These are phyloP conservation scores for Chiloscyllium plagiosum DNA, from an alignment of 2,113 vertebrate genomes.

Conservation along the genomic window DNA sequence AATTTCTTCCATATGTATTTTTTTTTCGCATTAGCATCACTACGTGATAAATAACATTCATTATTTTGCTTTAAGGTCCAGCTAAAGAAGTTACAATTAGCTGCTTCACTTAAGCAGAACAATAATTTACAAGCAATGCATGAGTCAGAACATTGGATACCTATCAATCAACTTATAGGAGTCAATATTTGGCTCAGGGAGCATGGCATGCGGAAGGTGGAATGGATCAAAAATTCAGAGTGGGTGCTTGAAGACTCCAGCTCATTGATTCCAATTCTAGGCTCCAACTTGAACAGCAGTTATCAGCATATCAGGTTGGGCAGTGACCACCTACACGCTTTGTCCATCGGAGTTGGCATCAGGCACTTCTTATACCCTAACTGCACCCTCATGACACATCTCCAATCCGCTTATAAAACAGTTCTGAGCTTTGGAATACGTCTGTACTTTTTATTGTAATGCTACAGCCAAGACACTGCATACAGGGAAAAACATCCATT, in stretches of 20 bases:
- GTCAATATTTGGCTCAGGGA: not conserved
- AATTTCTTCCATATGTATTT: not conserved
- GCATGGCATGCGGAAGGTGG: not conserved
- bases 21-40: not conserved
- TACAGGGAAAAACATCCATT: too few relatives aligned
- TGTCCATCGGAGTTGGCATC: not conserved
- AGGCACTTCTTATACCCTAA: too few relatives aligned
- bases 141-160: not conserved
- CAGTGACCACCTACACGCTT: not conserved
- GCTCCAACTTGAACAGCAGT: too few relatives aligned
- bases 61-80: not conserved
- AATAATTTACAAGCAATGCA: not conserved
- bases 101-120: not conserved
- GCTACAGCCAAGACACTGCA: too few relatives aligned
- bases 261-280: too few relatives aligned
- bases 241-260: too few relatives aligned
- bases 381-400: too few relatives aligned
- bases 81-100: not conserved
- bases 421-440: too few relatives aligned
- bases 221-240: not conserved
- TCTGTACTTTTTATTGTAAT: too few relatives aligned
- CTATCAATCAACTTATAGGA: not conserved
- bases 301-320: too few relatives aligned
- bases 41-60: not conserved
- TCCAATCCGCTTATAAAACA: too few relatives aligned